Conservation (phyloP, 2,113 vertebrate species). For the Sander vitreus region DNA sequence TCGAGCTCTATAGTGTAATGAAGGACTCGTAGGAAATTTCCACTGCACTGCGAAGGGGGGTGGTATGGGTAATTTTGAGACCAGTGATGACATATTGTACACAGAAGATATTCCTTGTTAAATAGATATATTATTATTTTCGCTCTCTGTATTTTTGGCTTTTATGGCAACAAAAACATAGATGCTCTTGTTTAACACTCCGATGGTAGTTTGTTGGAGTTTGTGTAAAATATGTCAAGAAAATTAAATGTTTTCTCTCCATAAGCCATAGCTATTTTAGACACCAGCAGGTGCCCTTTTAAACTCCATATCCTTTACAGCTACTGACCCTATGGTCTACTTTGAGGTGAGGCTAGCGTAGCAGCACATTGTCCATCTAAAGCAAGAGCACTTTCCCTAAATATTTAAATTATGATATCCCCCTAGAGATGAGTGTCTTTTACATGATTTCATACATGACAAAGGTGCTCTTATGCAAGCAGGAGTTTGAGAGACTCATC, state of each 20-base stretch:
- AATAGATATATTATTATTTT: background rate
- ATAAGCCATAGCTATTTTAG: background rate
- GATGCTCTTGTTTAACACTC: background rate
- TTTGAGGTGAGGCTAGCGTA: background rate
- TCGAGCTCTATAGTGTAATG: constrained; percentile 43
- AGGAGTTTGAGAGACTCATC: background rate
- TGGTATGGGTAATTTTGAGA: background rate
- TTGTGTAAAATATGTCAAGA: background rate
- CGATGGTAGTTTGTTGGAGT: background rate
- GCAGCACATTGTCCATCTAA: background rate
- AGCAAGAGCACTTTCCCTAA: background rate
- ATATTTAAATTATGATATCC: background rate
- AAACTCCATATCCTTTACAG: background rate
- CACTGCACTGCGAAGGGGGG: constrained; percentile 59
- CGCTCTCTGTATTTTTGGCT: background rate
- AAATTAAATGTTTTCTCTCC: background rate
- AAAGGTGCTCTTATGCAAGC: constrained; percentile 36
- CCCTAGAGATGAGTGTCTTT: background rate
- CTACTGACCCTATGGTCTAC: background rate
- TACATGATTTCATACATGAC: constrained; percentile 12
- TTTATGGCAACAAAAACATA: background rate
- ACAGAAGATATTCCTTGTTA: background rate
- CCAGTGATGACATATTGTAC: constrained; percentile 38
- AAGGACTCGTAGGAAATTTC: constrained; percentile 76
- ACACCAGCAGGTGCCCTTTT: constrained; percentile 10